These are phyloP conservation scores for Orthonevra nobilis DNA, from an alignment of 2,888 invertebrate genomes.

Conservation along the genomic window DNA sequence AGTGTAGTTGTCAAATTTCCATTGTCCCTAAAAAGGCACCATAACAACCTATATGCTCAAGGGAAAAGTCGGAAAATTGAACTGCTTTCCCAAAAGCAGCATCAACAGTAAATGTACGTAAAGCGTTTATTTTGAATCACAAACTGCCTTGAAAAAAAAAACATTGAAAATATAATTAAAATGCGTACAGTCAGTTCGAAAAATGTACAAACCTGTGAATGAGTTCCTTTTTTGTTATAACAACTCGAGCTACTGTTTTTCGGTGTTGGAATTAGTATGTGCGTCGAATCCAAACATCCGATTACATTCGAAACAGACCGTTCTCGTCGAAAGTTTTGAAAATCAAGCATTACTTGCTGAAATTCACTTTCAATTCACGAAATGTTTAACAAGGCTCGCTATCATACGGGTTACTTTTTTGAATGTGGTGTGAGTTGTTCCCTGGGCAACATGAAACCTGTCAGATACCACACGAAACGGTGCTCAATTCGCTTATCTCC, in stretches of 20 bases:
- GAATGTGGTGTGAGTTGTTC: constrained; percentile 5
- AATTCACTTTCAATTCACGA: constrained; percentile 4
- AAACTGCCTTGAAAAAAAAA: too few relatives aligned
- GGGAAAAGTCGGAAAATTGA: too few relatives aligned
- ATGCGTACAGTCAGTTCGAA: too few relatives aligned
- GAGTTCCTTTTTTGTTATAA: constrained; percentile 12
- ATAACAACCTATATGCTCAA: too few relatives aligned
- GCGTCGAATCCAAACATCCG: not conserved
- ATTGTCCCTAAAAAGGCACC: too few relatives aligned
- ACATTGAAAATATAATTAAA: too few relatives aligned
- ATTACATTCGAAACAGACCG: not conserved
- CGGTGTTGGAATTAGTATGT: constrained; percentile 6
- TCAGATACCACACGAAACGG: constrained; percentile 3
- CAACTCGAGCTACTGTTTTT: constrained; percentile 10
- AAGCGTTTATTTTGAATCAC: too few relatives aligned
- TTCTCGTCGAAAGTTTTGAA: constrained; percentile 12
- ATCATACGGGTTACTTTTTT: constrained; percentile 1
- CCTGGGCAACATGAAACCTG: constrained; percentile 1
- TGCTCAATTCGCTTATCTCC: not conserved
- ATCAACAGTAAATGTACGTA: too few relatives aligned
- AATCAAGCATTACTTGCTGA: constrained; percentile 11
- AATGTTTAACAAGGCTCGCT: not conserved
- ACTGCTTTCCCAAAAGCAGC: too few relatives aligned
- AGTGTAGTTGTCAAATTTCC: too few relatives aligned
- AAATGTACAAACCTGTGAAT: too few relatives aligned